These are phyloP conservation scores for Leucosticte australis DNA, from an alignment of 2,113 vertebrate species.

Conservation along the genomic window DNA sequence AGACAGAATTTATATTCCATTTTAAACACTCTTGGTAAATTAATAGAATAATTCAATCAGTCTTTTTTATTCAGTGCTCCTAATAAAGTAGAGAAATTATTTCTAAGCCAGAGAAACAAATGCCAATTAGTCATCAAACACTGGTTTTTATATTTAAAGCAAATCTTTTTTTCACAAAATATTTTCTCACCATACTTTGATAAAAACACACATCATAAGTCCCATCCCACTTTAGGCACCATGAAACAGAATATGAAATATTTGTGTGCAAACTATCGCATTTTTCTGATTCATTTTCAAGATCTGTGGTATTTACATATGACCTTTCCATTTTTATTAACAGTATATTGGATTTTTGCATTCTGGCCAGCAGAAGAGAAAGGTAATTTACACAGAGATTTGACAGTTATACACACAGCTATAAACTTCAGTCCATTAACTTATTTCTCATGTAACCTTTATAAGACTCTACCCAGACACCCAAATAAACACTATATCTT, in stretches of 20 bases:
- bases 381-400: constrained; percentile 79
- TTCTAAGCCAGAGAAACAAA: constrained; percentile 55
- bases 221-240: constrained; percentile 34
- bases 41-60: constrained; percentile 34
- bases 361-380: constrained; percentile 71
- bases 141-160: constrained; percentile 45
- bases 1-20: background rate
- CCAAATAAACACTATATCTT: constrained; percentile 54
- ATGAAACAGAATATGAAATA: constrained; percentile 65
- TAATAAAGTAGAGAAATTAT: constrained; percentile 46
- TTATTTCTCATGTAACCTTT: constrained; percentile 75
- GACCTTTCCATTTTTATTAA: constrained; percentile 83
- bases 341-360: constrained; percentile 81
- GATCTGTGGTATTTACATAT: constrained; percentile 77
- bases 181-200: background rate
- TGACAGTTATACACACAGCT: constrained; percentile 76
- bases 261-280: constrained; percentile 68
- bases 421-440: constrained; percentile 77
- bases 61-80: constrained; percentile 34
- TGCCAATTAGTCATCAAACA: constrained; percentile 46
- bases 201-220: constrained; percentile 17
- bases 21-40: background rate
- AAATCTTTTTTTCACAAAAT: constrained; percentile 53
- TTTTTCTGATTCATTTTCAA: constrained; percentile 74
- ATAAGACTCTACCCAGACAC: constrained; percentile 60